Evolutionary conservation across 1,140 invertebrate species (phyloP).

Genomic region (Cheumatopsyche charites): DNA sequence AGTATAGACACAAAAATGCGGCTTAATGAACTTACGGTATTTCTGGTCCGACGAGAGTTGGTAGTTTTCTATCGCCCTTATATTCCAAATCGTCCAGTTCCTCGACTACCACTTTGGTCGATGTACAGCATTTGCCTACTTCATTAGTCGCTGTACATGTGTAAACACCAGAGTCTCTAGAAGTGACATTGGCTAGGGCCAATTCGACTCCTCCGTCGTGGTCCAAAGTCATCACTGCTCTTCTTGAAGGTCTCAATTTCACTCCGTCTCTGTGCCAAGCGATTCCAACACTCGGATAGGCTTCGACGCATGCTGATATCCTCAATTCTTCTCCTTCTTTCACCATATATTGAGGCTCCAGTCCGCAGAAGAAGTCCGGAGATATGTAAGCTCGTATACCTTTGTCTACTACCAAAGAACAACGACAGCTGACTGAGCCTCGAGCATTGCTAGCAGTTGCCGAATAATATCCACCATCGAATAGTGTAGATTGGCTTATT

Average conservation of each 20-base stretch:
- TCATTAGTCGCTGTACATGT: conserved; percentile 85
- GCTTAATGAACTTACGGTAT: conserved; percentile 72
- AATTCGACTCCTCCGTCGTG: conserved; percentile 81
- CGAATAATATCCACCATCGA: conserved; percentile 84
- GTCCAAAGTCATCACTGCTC: conserved; percentile 75
- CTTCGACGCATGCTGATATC: conserved; percentile 75
- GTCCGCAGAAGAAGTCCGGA: conserved; percentile 73
- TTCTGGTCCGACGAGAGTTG: conserved; percentile 62
- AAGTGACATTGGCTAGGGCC: conserved; percentile 68
- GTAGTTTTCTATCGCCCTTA: conserved; percentile 51
- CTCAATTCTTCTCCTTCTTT: conserved; percentile 70
- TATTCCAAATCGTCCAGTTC: conserved; percentile 51
- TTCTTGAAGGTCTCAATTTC: conserved; percentile 75
- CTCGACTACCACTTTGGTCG: conserved; percentile 70
- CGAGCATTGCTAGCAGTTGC: conserved; percentile 80
- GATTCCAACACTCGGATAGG: conserved; percentile 80
- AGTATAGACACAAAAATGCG: not conserved
- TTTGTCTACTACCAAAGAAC: conserved; percentile 82
- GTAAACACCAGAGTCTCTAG: conserved; percentile 84
- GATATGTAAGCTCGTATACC: conserved; percentile 80
- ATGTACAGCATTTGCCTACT: conserved; percentile 79
- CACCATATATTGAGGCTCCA: conserved; percentile 68
- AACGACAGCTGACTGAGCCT: conserved; percentile 82
- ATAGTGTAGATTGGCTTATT: conserved; percentile 73
- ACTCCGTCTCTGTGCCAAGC: conserved; percentile 77